Conservation (phyloP, 2,113 vertebrate species). For the Prolemur simus region DNA sequence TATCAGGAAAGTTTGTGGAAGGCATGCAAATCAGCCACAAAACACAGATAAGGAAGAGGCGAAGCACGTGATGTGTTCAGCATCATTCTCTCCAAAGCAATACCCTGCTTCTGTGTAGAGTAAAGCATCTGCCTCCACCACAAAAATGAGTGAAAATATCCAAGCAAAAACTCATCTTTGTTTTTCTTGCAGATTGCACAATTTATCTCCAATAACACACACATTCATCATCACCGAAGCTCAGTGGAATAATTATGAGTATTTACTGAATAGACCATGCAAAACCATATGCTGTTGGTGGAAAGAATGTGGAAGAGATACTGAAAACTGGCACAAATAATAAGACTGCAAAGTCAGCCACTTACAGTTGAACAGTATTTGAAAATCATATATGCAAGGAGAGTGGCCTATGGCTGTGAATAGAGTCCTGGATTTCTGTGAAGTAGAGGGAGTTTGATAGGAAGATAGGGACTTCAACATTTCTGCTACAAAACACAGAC, state of each 20-base stretch:
- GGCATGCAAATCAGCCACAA: neutral
- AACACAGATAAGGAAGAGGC: neutral
- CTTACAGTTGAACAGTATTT: slow-evolving; percentile 50
- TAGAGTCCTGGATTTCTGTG: neutral
- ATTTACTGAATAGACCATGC: slow-evolving; percentile 68
- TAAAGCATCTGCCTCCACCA: slow-evolving; percentile 40
- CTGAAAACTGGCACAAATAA: slow-evolving; percentile 66
- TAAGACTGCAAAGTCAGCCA: slow-evolving; percentile 63
- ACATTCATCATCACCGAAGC: slow-evolving; percentile 62
- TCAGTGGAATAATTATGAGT: slow-evolving; percentile 65
- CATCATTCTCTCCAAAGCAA: neutral
- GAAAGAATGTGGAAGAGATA: slow-evolving; percentile 63
- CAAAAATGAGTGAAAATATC: slow-evolving; percentile 44
- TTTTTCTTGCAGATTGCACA: slow-evolving; percentile 71
- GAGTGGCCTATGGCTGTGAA: neutral
- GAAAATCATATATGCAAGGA: neutral
- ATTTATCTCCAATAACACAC: slow-evolving; percentile 70
- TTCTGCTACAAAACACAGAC: neutral
- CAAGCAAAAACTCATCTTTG: slow-evolving; percentile 29
- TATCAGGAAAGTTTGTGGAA: neutral
- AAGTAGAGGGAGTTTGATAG: neutral
- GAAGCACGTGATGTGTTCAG: neutral
- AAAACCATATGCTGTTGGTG: slow-evolving; percentile 64
- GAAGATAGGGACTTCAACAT: neutral
- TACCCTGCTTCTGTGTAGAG: neutral